Conservation (phyloP, 2,888 invertebrate species). For the Andricus quercusramuli region DNA sequence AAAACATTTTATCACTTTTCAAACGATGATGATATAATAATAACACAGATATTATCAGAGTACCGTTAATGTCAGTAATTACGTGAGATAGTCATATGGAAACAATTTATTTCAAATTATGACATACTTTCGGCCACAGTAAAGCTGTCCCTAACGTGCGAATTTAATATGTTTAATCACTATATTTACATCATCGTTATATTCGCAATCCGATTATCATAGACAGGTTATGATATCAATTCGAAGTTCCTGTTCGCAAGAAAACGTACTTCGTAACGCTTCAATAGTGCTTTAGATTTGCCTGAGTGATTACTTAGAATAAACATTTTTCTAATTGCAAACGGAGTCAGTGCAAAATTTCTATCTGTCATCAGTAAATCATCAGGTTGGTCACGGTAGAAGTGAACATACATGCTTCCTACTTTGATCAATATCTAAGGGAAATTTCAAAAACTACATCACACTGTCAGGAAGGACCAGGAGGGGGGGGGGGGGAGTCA, state of each 20-base stretch:
- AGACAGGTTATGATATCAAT: conserved; percentile 11
- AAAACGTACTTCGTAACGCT: neutral
- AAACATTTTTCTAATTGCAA: neutral
- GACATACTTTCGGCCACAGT: conserved; percentile 46
- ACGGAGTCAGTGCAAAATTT: neutral
- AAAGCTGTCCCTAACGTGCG: conserved; percentile 52
- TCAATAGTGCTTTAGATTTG: neutral
- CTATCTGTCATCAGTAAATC: neutral
- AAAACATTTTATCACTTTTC: conserved; percentile 52
- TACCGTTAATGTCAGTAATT: conserved; percentile 52
- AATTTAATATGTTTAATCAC: conserved; percentile 52
- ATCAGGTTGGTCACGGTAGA: too few species aligned
- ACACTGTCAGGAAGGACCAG: too few species aligned
- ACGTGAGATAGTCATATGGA: conserved; percentile 44
- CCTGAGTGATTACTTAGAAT: neutral
- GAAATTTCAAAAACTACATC: too few species aligned
- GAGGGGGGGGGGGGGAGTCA: too few species aligned
- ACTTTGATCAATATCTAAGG: too few species aligned
- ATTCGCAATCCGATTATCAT: neutral
- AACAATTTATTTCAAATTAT: conserved; percentile 47
- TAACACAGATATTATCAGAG: conserved; percentile 46
- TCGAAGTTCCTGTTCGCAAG: neutral
- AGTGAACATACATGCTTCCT: too few species aligned
- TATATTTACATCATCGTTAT: conserved; percentile 43
- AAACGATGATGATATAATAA: conserved; percentile 34